Base-by-base conservation (phyloP, 2,888 invertebrate species). In the Oligia fasciuncula region DNA sequence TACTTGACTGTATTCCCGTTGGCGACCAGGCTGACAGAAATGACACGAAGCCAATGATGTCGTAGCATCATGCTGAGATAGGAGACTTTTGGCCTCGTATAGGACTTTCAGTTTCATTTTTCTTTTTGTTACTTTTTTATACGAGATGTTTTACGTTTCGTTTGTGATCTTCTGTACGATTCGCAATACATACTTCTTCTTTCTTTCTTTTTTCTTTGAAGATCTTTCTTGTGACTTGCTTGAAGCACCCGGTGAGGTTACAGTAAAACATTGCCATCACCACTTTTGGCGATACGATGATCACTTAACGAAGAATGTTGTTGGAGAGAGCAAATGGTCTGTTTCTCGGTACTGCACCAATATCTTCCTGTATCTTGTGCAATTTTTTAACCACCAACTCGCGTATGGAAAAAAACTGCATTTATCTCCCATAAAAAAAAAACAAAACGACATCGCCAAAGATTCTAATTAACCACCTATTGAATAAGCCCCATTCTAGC, bases 381-480 rank as follows among this genome's bases (percentile, higher is more conserved):
- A 54, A 19, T 54, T 54, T 57, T 23, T 57, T n/a, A 57, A 14
- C 17, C 63, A 17, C 63, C 11, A 5, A 43, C 17, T 3, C 9
- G 17, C 13, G 4, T 9, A 14, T 19, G n/a, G 17, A 40, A 17
- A 49, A n/a, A 70, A 4, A 5, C 8, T 23, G 17, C 17, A 1
- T 3, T 3, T 1, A 4, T 29, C 5, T 29, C 0, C 49, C 49
- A 17, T 35, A 43, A 14, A 80, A n/a, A n/a, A 71, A 70, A 51
- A 84, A 84, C 23, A 54, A 57, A 57, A 57, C 0, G 0, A n/a
- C 51, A 60, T 72, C n/a, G 43, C 66, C 54, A 51, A 73, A 67
- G 9, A 76, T 81, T 83, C 80, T 83, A 87, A 86, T 87, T 81
- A 81, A 76, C 76, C 35, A 71, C 40, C 75, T 77, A 87, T 83